These are phyloP conservation scores for Resseliella maxima DNA, from an alignment of 2,888 invertebrate species.

Conservation along the genomic window DNA sequence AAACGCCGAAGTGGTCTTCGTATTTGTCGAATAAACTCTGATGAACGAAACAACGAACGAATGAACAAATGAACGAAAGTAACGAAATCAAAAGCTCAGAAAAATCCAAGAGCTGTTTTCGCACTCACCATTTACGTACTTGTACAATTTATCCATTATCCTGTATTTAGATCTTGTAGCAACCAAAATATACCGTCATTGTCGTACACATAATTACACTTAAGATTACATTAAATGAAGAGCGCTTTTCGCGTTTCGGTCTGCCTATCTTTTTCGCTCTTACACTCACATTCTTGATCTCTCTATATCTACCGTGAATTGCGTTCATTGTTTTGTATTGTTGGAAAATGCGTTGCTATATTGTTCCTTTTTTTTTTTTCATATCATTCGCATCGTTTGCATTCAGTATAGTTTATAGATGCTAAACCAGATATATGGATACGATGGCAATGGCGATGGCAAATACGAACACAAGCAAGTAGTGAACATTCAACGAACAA, in stretches of 20 bases:
- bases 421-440: neutral
- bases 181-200: conserved; percentile 52
- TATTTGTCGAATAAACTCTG: neutral
- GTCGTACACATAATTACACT: conserved; percentile 55
- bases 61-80: neutral
- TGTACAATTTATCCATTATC: conserved; percentile 51
- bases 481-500: conserved; percentile 33
- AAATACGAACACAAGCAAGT: neutral
- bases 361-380: conserved; percentile 40
- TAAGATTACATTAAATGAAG: conserved; percentile 54
- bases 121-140: conserved; percentile 33
- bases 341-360: conserved; percentile 37
- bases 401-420: conserved; percentile 53
- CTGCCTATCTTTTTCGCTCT: neutral
- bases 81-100: neutral
- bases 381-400: conserved; percentile 47
- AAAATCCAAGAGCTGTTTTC: neutral
- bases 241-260: neutral
- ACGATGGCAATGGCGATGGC: neutral
- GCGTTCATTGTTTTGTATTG: conserved; percentile 47
- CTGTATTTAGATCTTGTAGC: conserved; percentile 39
- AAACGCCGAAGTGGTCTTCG: neutral
- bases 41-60: neutral
- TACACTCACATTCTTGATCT: neutral
- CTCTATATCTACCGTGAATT: neutral